Evolutionary conservation across 2,797 vertebrate genomes (phyloP).

Genomic region (Podarcis siculus): DNA sequence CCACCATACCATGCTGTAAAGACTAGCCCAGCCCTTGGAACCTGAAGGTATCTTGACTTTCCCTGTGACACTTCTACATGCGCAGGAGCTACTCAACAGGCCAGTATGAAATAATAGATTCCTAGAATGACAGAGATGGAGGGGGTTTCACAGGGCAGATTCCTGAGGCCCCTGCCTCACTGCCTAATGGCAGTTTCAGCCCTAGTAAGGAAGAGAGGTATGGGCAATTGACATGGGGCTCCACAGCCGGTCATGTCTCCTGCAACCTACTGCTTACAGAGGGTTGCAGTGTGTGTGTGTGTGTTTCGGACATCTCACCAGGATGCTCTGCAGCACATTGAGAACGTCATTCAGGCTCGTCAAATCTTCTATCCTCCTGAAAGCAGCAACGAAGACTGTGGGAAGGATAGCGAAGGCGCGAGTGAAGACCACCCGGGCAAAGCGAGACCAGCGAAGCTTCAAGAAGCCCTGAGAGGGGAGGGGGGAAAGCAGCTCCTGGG

Average conservation of each 20-base stretch:
- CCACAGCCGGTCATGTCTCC: neutral
- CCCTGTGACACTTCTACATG: neutral
- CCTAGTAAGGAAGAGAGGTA: no score
- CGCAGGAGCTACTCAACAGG: neutral
- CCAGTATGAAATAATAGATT: neutral
- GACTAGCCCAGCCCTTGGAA: neutral
- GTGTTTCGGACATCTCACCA: conserved; percentile 71
- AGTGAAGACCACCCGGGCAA: conserved; percentile 77
- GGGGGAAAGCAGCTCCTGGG: neutral
- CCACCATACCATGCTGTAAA: neutral
- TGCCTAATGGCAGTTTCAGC: neutral
- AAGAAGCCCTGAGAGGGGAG: conserved; percentile 76
- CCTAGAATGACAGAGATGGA: neutral
- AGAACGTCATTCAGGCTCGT: conserved; percentile 81
- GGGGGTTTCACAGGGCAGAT: neutral
- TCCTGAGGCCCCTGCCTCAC: neutral
- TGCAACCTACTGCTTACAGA: neutral
- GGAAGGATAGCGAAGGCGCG: conserved; percentile 82
- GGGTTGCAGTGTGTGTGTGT: no score
- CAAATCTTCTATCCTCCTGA: conserved; percentile 76
- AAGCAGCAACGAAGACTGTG: conserved; percentile 75
- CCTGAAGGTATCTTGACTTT: neutral
- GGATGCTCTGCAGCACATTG: conserved; percentile 82
- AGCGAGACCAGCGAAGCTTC: conserved; percentile 81
- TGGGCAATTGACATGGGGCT: neutral